Evolutionary conservation across 1,140 invertebrate genomes (phyloP).

Genomic region (Rhopalosiphum maidis): DNA sequence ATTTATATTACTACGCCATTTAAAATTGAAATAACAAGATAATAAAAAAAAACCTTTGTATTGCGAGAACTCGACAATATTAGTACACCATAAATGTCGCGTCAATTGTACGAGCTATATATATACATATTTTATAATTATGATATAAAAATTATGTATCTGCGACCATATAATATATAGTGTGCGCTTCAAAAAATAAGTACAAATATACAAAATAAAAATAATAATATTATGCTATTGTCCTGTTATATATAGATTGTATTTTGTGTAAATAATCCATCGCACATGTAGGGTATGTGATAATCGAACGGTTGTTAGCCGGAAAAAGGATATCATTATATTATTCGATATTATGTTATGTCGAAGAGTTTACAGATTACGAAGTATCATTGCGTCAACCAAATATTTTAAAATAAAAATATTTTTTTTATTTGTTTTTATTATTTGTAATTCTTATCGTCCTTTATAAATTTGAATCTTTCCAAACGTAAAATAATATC

Average conservation of each 20-base stretch:
- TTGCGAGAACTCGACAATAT: neutral
- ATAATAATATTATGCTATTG: neutral
- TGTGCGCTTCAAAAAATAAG: no score
- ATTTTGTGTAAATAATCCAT: neutral
- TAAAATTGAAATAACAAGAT: neutral
- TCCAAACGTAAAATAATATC: no score
- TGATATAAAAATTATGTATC: neutral
- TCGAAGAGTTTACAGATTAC: neutral
- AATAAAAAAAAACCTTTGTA: neutral
- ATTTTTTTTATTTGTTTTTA: neutral
- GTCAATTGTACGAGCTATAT: neutral
- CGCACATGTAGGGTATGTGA: neutral
- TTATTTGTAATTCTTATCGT: no score
- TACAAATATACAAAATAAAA: neutral
- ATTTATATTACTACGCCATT: neutral
- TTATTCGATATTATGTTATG: neutral
- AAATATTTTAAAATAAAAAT: neutral
- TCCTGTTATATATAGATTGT: neutral
- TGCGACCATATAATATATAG: neutral
- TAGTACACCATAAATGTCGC: neutral
- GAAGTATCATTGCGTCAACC: neutral
- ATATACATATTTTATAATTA: neutral
- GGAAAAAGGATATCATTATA: constrained; percentile 2
- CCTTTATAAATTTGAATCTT: no score
- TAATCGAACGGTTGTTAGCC: neutral